Evolutionary conservation across 2,797 vertebrate species (phyloP).

Genomic region (Smutsia temminckii): DNA sequence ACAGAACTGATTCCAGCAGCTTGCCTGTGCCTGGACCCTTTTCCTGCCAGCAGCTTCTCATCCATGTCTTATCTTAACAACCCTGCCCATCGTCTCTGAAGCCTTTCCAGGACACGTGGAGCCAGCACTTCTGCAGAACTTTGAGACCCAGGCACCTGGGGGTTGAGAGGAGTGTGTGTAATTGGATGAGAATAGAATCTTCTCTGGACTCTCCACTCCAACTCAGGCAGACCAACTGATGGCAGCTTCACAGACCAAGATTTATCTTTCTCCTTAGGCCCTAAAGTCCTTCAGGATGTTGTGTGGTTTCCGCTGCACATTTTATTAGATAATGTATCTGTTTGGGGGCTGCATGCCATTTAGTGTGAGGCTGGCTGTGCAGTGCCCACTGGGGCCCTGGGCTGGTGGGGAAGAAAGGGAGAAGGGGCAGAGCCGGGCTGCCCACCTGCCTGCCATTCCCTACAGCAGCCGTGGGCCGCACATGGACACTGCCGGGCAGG

Average conservation of each 20-base stretch:
- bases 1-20: neutral
- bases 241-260: neutral
- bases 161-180: no score
- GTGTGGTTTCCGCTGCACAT: neutral
- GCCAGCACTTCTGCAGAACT: neutral
- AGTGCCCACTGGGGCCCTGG: fast-evolving
- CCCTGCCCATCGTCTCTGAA: neutral
- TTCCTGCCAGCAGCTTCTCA: neutral
- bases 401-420: neutral
- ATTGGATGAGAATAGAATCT: neutral
- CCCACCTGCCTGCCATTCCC: neutral
- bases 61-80: neutral
- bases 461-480: neutral
- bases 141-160: neutral
- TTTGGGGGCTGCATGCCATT: neutral
- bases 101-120: neutral
- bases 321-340: neutral
- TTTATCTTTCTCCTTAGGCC: neutral
- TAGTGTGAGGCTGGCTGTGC: neutral
- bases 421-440: neutral
- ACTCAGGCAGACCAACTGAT: neutral
- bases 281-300: neutral
- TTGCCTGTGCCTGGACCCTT: neutral
- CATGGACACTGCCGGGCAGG: fast-evolving
- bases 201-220: neutral